phyloP scores from a whole-genome alignment of 2,888 invertebrate genomes.

The Tortricodes alternella region DNA sequence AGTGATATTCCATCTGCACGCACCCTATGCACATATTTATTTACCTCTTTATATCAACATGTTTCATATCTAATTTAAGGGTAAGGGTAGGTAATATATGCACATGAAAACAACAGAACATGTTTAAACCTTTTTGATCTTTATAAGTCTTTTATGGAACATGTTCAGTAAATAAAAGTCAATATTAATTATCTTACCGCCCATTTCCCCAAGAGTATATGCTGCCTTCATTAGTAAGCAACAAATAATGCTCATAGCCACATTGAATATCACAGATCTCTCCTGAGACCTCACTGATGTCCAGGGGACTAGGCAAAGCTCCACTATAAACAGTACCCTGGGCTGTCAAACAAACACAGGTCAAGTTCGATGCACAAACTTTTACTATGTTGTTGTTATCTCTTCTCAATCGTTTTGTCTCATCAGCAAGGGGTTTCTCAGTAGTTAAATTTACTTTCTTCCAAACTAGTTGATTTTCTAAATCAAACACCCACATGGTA shows the following conservation, averaged over 20 bases:
- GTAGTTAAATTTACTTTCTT: conserved; percentile 48
- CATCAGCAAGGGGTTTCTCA: conserved; percentile 44
- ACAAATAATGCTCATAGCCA: conserved; percentile 91
- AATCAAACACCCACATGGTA: conserved; percentile 51
- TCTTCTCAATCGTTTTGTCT: conserved; percentile 43
- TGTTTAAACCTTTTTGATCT: neutral
- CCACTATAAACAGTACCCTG: conserved; percentile 74
- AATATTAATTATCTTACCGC: conserved; percentile 82
- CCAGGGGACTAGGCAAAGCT: conserved; percentile 84
- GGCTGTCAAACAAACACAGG: conserved; percentile 55
- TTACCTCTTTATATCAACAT: too few species aligned
- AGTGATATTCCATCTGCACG: too few species aligned
- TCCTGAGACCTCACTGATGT: conserved; percentile 75
- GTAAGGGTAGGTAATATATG: too few species aligned
- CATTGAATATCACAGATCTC: conserved; percentile 85
- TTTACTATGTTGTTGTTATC: conserved; percentile 43
- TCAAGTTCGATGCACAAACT: conserved; percentile 48
- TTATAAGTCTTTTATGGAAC: neutral
- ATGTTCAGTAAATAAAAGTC: too few species aligned
- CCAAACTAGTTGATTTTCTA: conserved; percentile 43
- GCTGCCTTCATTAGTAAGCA: conserved; percentile 86
- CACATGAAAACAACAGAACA: neutral
- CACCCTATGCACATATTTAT: too few species aligned
- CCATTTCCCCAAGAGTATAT: conserved; percentile 93
- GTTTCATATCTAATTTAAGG: too few species aligned